Evolutionary conservation across 2,888 invertebrate genomes (phyloP), one percentile per base, ranked within the genome.

Genomic region (Balanococcus diminutus): DNA sequence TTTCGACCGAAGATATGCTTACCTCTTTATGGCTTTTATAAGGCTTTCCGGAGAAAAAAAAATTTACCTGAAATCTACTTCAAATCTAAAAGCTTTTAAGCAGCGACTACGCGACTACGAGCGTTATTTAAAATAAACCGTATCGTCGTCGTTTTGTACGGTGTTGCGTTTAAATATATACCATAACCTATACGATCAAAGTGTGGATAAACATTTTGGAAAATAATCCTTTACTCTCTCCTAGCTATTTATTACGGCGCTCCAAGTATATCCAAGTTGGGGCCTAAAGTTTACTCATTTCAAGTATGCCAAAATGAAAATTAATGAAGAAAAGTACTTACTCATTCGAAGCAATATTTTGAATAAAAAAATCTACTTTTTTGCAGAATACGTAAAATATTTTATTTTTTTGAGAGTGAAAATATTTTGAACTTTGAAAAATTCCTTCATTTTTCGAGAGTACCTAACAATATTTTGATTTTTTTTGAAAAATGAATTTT

Each of bases 81-180:
- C 19, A 36, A 79, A 79, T 79, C 75, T 79, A 79, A 79, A 79
- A 79, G 75, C 75, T 79, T 79, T 79, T 36, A 36, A 79, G 19
- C 36, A 79, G 36, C 75, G 28, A 79, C 75, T 79, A 32, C 32
- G 36, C 75, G 28, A 79, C 75, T 79, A 32, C 32, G 36, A 79
- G 75, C 16, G 75, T 36, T 79, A 79, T 79, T 79, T 79, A 79
- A 79, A 79, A 79, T 36, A 32, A 79, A 79, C 75, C 75, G 36
- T 79, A 79, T 79, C 75, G 36, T 36, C 36, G 32, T 31, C 28
- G 75, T 79, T 79, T 79, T 79, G 28, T 36, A 36, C 75, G 75
- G 19, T 79, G 75, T 79, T 36, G 2, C 75, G 75, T 79, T 79
- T 36, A 36, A 36, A 36, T 56, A 72, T n/a, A n/a, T n/a, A 31